These are phyloP conservation scores for Ceyx cyanopectus DNA, from an alignment of 2,113 vertebrate genomes.

Conservation along the genomic window DNA sequence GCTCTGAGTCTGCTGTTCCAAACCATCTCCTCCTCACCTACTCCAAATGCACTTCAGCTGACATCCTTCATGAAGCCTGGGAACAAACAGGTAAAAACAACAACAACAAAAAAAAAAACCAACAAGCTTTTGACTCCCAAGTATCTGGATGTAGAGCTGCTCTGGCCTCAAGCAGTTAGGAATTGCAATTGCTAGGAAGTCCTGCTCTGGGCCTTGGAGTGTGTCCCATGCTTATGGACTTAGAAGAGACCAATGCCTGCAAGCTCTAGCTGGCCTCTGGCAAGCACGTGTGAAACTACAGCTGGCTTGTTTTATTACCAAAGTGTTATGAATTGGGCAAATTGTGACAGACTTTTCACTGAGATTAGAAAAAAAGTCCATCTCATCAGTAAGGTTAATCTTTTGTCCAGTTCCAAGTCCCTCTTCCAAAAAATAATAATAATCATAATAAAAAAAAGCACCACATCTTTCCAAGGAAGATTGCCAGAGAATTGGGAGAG, in stretches of 20 bases:
- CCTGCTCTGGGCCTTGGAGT: not conserved
- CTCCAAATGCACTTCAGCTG: not conserved
- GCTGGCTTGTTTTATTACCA: conserved; percentile 41
- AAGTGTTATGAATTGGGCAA: conserved; percentile 18
- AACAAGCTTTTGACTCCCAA: not conserved
- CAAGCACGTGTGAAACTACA: not conserved
- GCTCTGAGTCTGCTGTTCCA: not conserved
- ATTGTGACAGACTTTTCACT: not conserved
- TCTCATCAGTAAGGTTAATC: not conserved
- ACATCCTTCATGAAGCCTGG: not conserved
- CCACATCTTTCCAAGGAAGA: not conserved
- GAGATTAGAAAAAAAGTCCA: not conserved
- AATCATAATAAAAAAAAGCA: not conserved
- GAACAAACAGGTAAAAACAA: not conserved
- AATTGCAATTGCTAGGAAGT: not conserved
- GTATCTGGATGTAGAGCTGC: not conserved
- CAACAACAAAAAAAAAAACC: too few relatives aligned
- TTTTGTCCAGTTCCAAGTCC: conserved; percentile 10
- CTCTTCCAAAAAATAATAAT: not conserved
- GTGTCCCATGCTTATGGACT: not conserved
- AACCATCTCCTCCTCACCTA: not conserved
- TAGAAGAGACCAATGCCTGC: not conserved
- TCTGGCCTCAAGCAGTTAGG: not conserved
- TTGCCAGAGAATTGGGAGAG: not conserved
- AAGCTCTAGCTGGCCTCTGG: conserved; percentile 24